These are phyloP conservation scores for Scaptomyza graminum DNA, from an alignment of 1,140 invertebrate species.

Conservation along the genomic window DNA sequence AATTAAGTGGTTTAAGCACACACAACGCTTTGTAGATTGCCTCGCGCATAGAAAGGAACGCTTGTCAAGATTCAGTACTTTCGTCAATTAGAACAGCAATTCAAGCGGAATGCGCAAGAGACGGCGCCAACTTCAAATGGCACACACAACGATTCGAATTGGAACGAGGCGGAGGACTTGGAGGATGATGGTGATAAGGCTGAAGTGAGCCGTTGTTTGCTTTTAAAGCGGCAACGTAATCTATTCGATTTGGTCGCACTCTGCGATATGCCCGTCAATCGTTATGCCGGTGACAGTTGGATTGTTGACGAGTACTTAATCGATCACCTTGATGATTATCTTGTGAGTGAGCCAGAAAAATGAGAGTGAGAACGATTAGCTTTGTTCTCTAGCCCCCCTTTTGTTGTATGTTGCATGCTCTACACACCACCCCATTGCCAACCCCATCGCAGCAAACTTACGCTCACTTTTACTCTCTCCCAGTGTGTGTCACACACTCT, in stretches of 20 bases:
- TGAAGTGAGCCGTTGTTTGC: constrained; percentile 50
- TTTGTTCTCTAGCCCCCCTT: background rate
- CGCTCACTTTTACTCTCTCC: background rate
- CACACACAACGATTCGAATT: background rate
- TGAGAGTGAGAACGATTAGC: background rate
- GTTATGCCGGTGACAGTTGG: constrained; percentile 72
- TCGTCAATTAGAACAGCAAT: constrained; percentile 65
- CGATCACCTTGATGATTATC: constrained; percentile 74
- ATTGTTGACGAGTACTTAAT: constrained; percentile 77
- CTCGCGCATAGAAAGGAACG: background rate
- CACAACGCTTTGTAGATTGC: constrained; percentile 13
- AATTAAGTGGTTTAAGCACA: constrained; percentile 55
- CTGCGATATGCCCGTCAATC: constrained; percentile 68
- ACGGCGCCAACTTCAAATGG: constrained; percentile 40
- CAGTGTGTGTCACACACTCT: constrained; percentile 1
- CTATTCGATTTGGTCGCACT: constrained; percentile 76
- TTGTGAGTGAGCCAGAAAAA: constrained; percentile 61
- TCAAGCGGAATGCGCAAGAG: constrained; percentile 49
- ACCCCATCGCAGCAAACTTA: too few relatives aligned
- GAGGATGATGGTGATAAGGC: constrained; percentile 17
- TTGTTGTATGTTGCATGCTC: constrained; percentile 2
- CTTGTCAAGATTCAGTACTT: constrained; percentile 76
- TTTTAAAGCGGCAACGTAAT: constrained; percentile 69
- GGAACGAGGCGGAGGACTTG: background rate
- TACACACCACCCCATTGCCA: background rate